Evolutionary conservation across 2,888 invertebrate species (phyloP).

Genomic region (Eristalinus aeneus): DNA sequence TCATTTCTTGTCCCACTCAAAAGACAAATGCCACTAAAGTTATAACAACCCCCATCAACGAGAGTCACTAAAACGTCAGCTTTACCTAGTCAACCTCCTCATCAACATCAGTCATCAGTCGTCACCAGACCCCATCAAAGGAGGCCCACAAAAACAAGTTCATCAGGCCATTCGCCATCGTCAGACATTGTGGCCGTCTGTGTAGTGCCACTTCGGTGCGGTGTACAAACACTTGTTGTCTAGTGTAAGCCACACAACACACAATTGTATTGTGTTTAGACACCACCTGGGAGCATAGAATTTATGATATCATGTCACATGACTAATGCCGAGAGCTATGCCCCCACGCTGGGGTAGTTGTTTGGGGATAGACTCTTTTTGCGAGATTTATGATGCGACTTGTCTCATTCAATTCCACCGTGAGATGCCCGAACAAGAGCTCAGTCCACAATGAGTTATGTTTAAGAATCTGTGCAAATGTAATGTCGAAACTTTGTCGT

Average conservation of each 20-base stretch:
- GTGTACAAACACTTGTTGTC: neutral
- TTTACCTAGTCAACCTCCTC: too few species aligned
- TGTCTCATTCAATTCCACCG: conserved; percentile 10
- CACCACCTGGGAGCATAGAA: conserved; percentile 15
- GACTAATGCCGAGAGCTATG: conserved; percentile 7
- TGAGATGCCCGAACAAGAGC: neutral
- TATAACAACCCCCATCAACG: too few species aligned
- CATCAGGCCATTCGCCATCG: neutral
- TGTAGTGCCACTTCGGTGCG: neutral
- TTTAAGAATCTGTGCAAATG: neutral
- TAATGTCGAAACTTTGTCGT: neutral
- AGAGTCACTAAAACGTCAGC: too few species aligned
- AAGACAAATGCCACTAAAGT: too few species aligned
- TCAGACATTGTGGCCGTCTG: neutral
- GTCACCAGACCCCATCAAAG: neutral
- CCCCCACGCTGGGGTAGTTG: neutral
- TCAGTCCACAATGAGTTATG: neutral
- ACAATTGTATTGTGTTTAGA: neutral
- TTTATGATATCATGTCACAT: conserved; percentile 25
- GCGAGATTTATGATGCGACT: conserved; percentile 6
- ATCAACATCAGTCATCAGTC: too few species aligned
- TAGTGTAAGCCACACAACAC: neutral
- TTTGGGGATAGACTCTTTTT: conserved; percentile 5
- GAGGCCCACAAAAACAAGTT: neutral
- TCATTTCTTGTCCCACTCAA: too few species aligned